Conservation (phyloP, 2,113 vertebrate species). For the Protobothrops mucrosquamatus region DNA sequence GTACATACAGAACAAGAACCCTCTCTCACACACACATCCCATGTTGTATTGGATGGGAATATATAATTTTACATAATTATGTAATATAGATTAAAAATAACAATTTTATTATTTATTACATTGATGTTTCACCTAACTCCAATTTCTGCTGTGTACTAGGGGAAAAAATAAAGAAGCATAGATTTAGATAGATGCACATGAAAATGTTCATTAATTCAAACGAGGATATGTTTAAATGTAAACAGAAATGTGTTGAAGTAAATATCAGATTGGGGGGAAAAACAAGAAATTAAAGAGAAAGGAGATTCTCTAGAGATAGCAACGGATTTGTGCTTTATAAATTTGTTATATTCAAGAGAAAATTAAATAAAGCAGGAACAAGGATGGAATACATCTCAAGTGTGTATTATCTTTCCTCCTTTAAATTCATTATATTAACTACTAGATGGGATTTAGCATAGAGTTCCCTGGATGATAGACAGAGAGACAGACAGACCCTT, state of each 20-base stretch:
- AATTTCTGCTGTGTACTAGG: not conserved
- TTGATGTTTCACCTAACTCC: not conserved
- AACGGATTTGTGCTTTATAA: not conserved
- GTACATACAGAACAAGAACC: not conserved
- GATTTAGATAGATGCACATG: not conserved
- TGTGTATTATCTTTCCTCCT: not conserved
- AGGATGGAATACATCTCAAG: not conserved
- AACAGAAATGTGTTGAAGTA: not conserved
- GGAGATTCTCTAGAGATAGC: not conserved
- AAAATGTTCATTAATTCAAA: not conserved
- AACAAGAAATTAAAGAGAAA: not conserved
- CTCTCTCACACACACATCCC: not conserved
- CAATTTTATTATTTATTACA: not conserved
- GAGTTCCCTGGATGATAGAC: not conserved
- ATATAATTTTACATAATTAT: not conserved
- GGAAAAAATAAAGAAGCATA: not conserved
- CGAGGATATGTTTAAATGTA: not conserved
- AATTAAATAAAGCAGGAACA: not conserved
- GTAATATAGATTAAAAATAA: not conserved
- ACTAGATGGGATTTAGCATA: not conserved
- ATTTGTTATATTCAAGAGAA: not conserved
- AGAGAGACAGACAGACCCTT: not conserved
- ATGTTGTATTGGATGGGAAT: not conserved
- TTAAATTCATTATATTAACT: not conserved
- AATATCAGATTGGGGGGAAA: not conserved